Conservation (phyloP, 2,113 vertebrate species). For the Propithecus coquereli region DNA sequence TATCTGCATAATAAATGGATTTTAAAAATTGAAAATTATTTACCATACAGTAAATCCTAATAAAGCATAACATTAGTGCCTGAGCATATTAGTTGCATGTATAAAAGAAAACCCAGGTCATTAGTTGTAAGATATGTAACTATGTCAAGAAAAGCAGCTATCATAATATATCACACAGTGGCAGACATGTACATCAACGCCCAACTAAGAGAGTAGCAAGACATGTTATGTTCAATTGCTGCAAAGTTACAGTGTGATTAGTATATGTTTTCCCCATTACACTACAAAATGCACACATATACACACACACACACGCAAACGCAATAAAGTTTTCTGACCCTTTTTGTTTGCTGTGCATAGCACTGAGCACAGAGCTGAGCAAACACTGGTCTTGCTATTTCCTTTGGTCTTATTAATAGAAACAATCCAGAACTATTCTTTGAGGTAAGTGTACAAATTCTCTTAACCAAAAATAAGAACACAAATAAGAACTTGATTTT, state of each 20-base stretch:
- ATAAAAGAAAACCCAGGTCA: background rate
- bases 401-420: background rate
- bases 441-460: constrained; percentile 3
- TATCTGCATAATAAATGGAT: background rate
- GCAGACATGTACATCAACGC: background rate
- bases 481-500: constrained; percentile 24
- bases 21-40: background rate
- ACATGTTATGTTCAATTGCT: background rate
- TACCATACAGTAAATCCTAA: background rate
- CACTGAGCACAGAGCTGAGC: background rate
- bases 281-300: background rate
- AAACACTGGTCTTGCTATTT: background rate
- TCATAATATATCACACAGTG: background rate
- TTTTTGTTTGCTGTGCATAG: background rate
- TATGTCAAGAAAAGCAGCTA: background rate
- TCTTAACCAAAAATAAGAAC: constrained; percentile 6
- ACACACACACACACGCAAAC: background rate
- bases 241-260: background rate
- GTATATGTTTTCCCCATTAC: background rate
- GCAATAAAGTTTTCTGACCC: background rate
- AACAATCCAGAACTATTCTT: background rate
- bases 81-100: background rate
- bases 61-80: background rate
- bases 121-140: background rate
- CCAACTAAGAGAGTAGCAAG: background rate